A percentile compares a stretch with the other conserved stretches of the same genome.
Conservation (phyloP, 2,888 invertebrate species). For the Dryocosmus kuriphilus region DNA sequence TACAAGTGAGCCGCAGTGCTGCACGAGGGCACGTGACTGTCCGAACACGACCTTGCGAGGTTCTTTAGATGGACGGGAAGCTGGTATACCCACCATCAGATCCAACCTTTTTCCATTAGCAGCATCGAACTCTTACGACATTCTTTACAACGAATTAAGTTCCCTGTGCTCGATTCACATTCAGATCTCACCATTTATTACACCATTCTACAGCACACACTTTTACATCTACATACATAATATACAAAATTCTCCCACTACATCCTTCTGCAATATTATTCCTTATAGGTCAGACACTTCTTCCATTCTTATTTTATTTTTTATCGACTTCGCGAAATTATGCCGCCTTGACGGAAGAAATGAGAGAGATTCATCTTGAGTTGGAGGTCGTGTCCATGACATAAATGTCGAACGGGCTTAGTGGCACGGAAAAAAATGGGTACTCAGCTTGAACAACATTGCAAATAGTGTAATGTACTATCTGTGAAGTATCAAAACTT, state of each 20-base stretch:
- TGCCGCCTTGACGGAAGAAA: conserved; percentile 7
- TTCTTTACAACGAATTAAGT: background rate
- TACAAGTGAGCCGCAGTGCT: conserved; percentile 41
- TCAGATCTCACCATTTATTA: background rate
- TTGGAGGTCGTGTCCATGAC: conserved; percentile 56
- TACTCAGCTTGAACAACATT: no score
- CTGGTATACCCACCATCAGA: conserved; percentile 41
- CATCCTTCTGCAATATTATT: background rate
- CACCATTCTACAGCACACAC: background rate
- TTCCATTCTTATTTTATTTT: background rate
- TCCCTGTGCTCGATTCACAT: conserved; percentile 10
- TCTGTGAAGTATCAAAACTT: no score
- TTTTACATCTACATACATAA: background rate
- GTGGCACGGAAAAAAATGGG: no score
- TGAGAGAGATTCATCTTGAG: conserved; percentile 40
- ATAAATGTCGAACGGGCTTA: conserved; percentile 42
- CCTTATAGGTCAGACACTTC: background rate
- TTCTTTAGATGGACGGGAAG: conserved; percentile 55
- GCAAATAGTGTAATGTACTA: no score
- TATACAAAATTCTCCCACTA: background rate
- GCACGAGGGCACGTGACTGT: conserved; percentile 55
- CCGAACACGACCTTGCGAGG: conserved; percentile 50
- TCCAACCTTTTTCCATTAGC: conserved; percentile 30
- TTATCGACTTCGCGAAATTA: background rate
- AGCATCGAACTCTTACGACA: conserved; percentile 15